Evolutionary conservation across 2,888 invertebrate species (phyloP).

Genomic region (Parnassius orleans): DNA sequence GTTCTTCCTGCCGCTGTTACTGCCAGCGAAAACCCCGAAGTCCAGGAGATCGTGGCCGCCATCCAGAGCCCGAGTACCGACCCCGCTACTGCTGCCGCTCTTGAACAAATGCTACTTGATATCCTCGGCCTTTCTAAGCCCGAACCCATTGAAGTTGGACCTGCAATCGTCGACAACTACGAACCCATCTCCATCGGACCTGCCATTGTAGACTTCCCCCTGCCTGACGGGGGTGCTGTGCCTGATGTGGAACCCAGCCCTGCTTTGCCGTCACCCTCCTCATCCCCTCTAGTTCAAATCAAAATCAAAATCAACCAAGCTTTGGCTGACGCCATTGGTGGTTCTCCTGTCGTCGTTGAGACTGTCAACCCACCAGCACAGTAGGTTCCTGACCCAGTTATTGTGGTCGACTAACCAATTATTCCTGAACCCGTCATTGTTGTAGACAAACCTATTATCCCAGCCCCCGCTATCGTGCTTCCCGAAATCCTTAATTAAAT

Average conservation of each 20-base stretch:
- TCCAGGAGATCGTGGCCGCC: slow-evolving; percentile 39
- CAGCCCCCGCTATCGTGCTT: slow-evolving; percentile 15
- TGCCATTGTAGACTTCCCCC: slow-evolving; percentile 24
- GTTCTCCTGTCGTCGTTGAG: slow-evolving; percentile 4
- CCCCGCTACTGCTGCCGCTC: slow-evolving; percentile 40
- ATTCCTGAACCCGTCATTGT: slow-evolving; percentile 7
- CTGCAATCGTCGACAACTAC: slow-evolving; percentile 27
- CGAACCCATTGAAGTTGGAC: slow-evolving; percentile 14
- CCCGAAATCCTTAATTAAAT: slow-evolving; percentile 9
- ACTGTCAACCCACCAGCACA: slow-evolving; percentile 1
- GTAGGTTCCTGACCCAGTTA: slow-evolving; percentile 18
- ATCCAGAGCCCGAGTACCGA: slow-evolving; percentile 45
- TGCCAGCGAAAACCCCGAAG: slow-evolving; percentile 40
- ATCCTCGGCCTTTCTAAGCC: slow-evolving; percentile 31
- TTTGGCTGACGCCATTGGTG: slow-evolving; percentile 9
- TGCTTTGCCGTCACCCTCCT: slow-evolving; percentile 25
- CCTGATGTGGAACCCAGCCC: slow-evolving; percentile 17
- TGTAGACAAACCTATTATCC: slow-evolving; percentile 8
- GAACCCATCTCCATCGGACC: slow-evolving; percentile 28
- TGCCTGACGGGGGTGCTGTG: background rate
- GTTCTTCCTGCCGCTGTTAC: slow-evolving; percentile 32
- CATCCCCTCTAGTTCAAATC: slow-evolving; percentile 36
- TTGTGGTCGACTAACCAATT: slow-evolving; percentile 13
- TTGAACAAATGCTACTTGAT: slow-evolving; percentile 37
- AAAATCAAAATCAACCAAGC: slow-evolving; percentile 33